These are phyloP conservation scores for Acrobasis consociella DNA, from an alignment of 2,888 invertebrate genomes.

Conservation along the genomic window DNA sequence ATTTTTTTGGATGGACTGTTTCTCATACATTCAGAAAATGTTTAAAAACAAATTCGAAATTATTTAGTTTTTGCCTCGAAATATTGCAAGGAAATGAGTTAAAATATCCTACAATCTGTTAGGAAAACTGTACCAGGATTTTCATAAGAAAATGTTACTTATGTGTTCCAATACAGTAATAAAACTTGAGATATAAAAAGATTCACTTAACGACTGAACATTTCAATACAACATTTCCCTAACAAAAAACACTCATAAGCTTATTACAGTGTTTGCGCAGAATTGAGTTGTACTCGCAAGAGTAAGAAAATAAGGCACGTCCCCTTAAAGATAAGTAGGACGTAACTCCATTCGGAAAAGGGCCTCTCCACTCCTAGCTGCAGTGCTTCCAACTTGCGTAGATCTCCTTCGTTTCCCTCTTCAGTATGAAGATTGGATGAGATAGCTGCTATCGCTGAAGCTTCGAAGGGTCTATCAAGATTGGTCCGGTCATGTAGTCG, in stretches of 20 bases:
- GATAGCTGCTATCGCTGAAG: constrained; percentile 63
- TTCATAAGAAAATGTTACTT: too few species aligned
- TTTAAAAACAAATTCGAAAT: too few species aligned
- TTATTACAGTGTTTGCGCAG: constrained; percentile 62
- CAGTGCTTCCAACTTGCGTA: constrained; percentile 63
- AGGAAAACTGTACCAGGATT: too few species aligned
- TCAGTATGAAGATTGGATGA: constrained; percentile 57
- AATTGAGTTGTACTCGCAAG: constrained; percentile 68
- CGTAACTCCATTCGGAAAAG: constrained; percentile 81
- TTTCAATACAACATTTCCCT: constrained; percentile 35
- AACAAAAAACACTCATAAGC: constrained; percentile 52
- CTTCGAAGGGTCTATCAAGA: constrained; percentile 60
- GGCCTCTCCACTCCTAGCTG: constrained; percentile 74
- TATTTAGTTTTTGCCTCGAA: too few species aligned
- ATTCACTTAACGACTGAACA: too few species aligned
- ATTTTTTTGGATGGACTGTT: too few species aligned
- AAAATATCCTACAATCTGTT: too few species aligned
- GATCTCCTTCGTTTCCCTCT: constrained; percentile 61
- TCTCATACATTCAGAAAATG: too few species aligned
- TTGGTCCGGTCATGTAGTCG: constrained; percentile 67
- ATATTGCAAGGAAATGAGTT: too few species aligned
- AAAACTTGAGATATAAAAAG: too few species aligned
- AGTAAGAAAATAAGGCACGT: constrained; percentile 77
- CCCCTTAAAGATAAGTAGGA: constrained; percentile 80
- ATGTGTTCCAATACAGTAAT: too few species aligned